Conservation (phyloP, 2,113 vertebrate species). For the Baryphthengus martii region DNA sequence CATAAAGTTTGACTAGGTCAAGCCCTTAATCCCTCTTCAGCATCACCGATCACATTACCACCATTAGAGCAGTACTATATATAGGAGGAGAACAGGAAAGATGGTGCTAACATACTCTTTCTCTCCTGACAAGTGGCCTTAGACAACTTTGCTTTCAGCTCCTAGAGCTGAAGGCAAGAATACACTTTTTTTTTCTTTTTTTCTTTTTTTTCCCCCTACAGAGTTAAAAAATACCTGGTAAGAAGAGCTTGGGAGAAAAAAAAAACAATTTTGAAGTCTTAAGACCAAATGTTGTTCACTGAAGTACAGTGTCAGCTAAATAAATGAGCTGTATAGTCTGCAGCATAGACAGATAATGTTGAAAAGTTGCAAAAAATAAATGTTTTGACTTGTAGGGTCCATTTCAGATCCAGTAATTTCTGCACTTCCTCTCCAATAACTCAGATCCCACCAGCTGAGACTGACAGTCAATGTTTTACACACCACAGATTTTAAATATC, state of each 20-base stretch:
- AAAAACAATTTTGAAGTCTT: background rate
- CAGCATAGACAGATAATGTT: background rate
- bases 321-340: background rate
- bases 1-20: slow-evolving; percentile 29
- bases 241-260: background rate
- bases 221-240: background rate
- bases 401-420: slow-evolving; percentile 16
- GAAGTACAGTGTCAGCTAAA: background rate
- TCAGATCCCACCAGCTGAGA: slow-evolving; percentile 12
- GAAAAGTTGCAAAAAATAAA: background rate
- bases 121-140: background rate
- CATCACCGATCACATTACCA: background rate
- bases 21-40: background rate
- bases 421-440: background rate
- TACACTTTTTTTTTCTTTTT: background rate
- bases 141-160: background rate
- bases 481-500: slow-evolving; percentile 64
- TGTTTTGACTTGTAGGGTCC: slow-evolving; percentile 3
- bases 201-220: background rate
- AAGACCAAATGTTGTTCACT: background rate
- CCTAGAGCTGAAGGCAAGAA: background rate
- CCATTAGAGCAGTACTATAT: background rate
- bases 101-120: background rate
- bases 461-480: slow-evolving; percentile 50
- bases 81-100: background rate